Base-by-base conservation (phyloP, 2,797 vertebrate genomes). In the Xenentodon cancila region DNA sequence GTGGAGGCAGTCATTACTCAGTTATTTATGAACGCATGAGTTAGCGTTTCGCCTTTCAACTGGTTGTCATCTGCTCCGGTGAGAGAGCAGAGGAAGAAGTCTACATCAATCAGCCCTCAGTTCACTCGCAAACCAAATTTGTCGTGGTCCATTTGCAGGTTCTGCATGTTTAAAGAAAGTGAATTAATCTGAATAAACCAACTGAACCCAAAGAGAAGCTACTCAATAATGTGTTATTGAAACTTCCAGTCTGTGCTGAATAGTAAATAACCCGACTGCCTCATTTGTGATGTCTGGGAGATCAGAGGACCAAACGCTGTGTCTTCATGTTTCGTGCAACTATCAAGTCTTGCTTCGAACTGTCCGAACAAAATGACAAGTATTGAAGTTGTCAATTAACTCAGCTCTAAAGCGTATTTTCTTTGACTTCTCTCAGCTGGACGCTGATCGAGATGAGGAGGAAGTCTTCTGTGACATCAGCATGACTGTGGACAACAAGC, bases 401-500 rank as follows among this genome's bases (percentile, higher is more conserved):
- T 18, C 20, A 9, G 21, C 17, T 6, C 7, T 53, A 27, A 25
- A 13, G 13, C 13, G 50, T 12, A 21, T 52, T 59, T 74, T 55
- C 49, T 53, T 22, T 7, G 30, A 1, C 13, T 67, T 18, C 34
- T 77, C 66, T 40, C 66, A 99, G 97, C 89, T 99, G 84, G 97
- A 99, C 4, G 97, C 97, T 0, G 97, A 97, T 84, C 92, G 97
- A 68, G 94, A 97, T 0, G 97, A 99, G 73, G 97, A 99, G 75
- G 96, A 98, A 62, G 95, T 99, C 19, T 99, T 99, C 90, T 92
- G 77, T 83, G 97, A 99, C 89, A 98, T 99, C 92, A 95, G 96
- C 59, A 72, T 91, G 60, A 96, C 96, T 4, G 89, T 99, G 71
- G 96, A 98, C 93, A 98, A 87, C 92, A 99, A 97, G 83, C 77